A percentile compares a stretch with the other conserved stretches of the same genome.
These are phyloP conservation scores for Panthera uncia DNA, from an alignment of 2,113 vertebrate genomes.

Conservation along the genomic window DNA sequence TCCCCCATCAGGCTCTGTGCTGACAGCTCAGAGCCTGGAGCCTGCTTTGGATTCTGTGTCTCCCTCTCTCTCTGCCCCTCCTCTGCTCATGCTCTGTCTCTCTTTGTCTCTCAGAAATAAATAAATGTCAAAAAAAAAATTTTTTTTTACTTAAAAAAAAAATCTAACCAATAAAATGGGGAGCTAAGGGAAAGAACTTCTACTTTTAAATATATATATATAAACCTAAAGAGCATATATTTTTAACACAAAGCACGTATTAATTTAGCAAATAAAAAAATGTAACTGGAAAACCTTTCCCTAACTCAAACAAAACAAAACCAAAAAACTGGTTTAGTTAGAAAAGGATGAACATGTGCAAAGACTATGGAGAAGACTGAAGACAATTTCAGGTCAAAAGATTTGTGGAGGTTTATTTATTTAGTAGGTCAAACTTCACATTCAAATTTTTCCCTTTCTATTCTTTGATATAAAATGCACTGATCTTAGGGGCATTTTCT, in stretches of 20 bases:
- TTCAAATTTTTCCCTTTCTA: background rate
- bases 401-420: background rate
- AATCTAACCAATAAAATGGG: background rate
- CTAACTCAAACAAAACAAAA: slow-evolving; percentile 1
- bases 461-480: background rate
- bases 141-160: background rate
- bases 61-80: no score
- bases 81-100: no score
- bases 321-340: slow-evolving; percentile 22
- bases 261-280: slow-evolving; percentile 17
- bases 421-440: slow-evolving; percentile 4
- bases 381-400: background rate
- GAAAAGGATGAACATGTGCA: background rate
- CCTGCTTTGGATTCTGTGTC: no score
- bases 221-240: no score
- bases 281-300: slow-evolving; percentile 22
- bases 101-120: no score
- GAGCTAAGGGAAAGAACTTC: background rate
- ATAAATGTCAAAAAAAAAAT: background rate
- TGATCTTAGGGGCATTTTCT: background rate
- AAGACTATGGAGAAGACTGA: background rate
- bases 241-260: background rate
- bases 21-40: no score
- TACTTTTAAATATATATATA: background rate
- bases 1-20: no score